Evolutionary conservation across 2,888 invertebrate genomes (phyloP).

Genomic region (Dryobota labecula): DNA sequence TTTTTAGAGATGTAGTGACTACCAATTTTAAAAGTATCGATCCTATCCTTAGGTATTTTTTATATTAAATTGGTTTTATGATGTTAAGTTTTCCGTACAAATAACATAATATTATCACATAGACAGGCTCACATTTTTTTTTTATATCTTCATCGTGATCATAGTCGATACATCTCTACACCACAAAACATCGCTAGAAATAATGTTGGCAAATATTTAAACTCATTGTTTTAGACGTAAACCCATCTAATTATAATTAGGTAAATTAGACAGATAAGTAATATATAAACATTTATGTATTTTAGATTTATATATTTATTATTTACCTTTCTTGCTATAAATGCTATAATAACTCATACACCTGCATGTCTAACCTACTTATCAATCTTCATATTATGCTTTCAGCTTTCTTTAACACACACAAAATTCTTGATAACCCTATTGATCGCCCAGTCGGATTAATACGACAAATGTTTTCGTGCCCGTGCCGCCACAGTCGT

Average conservation of each 20-base stretch:
- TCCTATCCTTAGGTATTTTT: conserved; percentile 14
- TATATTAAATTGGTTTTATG: conserved; percentile 17
- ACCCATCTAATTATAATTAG: conserved; percentile 12
- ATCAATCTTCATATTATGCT: conserved; percentile 31
- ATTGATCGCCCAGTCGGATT: too few species aligned
- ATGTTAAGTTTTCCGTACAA: neutral
- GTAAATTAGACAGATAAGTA: conserved; percentile 21
- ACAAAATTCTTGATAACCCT: conserved; percentile 18
- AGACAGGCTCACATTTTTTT: neutral
- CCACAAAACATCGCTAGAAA: conserved; percentile 32
- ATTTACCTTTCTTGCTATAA: conserved; percentile 41
- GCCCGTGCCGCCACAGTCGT: too few species aligned
- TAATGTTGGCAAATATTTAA: conserved; percentile 20
- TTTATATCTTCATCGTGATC: conserved; percentile 6
- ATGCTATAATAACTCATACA: conserved; percentile 47
- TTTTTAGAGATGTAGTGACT: conserved; percentile 55
- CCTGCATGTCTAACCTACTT: conserved; percentile 49
- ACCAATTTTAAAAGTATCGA: conserved; percentile 31
- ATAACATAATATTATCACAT: neutral
- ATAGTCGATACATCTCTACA: conserved; percentile 20
- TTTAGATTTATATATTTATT: conserved; percentile 54
- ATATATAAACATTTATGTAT: conserved; percentile 40
- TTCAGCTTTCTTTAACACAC: conserved; percentile 51
- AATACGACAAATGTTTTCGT: too few species aligned
- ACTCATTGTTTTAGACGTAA: conserved; percentile 24